phyloP scores from a whole-genome alignment of 2,797 vertebrate genomes.

The Acanthurus leucopareius region DNA sequence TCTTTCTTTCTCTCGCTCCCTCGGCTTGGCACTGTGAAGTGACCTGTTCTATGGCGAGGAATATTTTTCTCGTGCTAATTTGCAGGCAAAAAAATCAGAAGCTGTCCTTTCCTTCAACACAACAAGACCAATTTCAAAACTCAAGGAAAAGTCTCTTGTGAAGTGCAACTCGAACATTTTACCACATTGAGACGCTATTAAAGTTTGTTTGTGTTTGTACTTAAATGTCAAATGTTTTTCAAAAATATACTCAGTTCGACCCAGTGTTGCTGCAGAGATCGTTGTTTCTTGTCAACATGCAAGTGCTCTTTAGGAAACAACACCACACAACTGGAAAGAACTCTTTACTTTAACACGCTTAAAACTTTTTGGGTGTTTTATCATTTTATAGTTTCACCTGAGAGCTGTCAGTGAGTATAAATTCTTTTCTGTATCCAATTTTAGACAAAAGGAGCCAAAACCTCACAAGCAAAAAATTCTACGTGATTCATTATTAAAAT shows the following conservation, averaged over 20 bases:
- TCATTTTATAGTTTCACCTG: not conserved
- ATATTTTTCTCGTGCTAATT: slow-evolving; percentile 47
- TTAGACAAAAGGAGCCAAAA: not conserved
- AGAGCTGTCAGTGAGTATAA: not conserved
- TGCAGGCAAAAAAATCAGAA: slow-evolving; percentile 25
- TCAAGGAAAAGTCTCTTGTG: slow-evolving; percentile 9
- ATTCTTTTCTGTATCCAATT: not conserved
- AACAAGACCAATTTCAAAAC: slow-evolving; percentile 20
- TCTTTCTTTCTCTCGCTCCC: not conserved
- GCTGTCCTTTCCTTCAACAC: slow-evolving; percentile 21
- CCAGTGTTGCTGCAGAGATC: slow-evolving; percentile 9
- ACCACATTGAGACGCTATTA: not conserved
- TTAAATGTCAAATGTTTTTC: slow-evolving; percentile 29
- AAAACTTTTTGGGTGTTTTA: not conserved
- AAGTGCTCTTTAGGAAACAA: slow-evolving; percentile 10
- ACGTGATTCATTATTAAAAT: not conserved
- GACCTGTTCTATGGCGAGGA: slow-evolving; percentile 21
- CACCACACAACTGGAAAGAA: not conserved
- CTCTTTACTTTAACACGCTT: not conserved
- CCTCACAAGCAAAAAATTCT: not conserved
- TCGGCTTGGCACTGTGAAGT: slow-evolving; percentile 17
- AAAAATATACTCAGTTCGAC: slow-evolving; percentile 3
- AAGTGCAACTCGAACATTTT: slow-evolving; percentile 3
- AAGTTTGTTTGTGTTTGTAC: not conserved
- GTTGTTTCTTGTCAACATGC: not conserved